These are phyloP conservation scores for Scytalopus superciliaris DNA, from an alignment of 2,113 vertebrate species.

Conservation along the genomic window DNA sequence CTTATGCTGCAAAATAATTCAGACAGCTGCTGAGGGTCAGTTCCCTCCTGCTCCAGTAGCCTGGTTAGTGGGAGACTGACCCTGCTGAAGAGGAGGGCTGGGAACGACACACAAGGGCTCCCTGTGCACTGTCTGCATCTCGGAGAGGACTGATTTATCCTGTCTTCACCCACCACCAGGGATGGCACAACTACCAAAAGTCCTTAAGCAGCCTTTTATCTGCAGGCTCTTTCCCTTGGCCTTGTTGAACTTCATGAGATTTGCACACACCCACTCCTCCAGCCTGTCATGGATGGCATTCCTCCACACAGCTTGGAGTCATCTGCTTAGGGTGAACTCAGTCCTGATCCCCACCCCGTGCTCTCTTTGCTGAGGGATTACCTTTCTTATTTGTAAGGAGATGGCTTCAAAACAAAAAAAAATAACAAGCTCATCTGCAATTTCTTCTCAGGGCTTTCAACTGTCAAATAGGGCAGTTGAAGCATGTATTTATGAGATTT, in stretches of 20 bases:
- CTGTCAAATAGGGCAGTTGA: background rate
- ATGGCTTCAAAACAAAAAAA: background rate
- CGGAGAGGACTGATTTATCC: accelerated
- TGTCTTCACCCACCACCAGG: background rate
- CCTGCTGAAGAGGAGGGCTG: background rate
- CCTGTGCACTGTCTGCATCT: background rate
- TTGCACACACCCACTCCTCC: background rate
- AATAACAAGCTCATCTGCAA: background rate
- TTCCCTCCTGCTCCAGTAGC: background rate
- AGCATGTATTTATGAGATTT: background rate
- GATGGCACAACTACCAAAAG: accelerated
- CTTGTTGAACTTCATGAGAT: background rate
- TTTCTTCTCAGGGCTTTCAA: background rate
- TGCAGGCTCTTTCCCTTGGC: background rate
- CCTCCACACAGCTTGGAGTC: no score
- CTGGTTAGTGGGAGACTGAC: background rate
- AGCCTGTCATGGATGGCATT: background rate
- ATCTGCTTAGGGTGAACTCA: background rate
- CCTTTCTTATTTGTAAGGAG: background rate
- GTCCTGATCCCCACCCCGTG: background rate
- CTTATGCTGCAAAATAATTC: background rate
- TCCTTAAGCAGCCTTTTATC: background rate
- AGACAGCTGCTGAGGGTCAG: background rate
- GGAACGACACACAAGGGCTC: background rate
- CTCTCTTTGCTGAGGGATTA: background rate